Percentiles rank a stretch among this genome's conserved stretches.
Conservation (phyloP, 2,797 vertebrate species). For the Harpagifer antarcticus region DNA sequence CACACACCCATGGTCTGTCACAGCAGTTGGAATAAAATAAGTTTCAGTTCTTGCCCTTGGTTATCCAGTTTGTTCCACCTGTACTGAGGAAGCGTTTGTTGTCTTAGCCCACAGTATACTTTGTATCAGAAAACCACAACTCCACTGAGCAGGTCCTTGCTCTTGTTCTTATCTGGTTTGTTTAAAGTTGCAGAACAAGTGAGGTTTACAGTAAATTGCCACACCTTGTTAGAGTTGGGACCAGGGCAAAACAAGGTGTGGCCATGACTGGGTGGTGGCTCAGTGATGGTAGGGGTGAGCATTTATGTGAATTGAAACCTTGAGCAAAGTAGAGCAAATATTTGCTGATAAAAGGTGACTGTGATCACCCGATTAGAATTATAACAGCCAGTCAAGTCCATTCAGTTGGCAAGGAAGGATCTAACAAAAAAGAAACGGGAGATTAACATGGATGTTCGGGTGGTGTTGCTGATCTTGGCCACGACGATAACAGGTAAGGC, state of each 20-base stretch:
- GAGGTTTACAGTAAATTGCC: conserved; percentile 74
- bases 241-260: conserved; percentile 74
- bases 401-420: not conserved
- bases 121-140: not conserved
- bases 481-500: conserved; percentile 59
- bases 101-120: not conserved
- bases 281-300: conserved; percentile 14
- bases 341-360: conserved; percentile 41
- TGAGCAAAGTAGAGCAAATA: conserved; percentile 57
- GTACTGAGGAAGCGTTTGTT: not conserved
- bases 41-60: not conserved
- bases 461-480: conserved; percentile 48
- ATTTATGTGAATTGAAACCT: conserved; percentile 40
- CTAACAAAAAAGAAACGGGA: not conserved
- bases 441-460: conserved; percentile 47
- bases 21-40: too few relatives aligned
- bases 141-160: not conserved
- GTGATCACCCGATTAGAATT: conserved; percentile 13
- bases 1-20: too few relatives aligned
- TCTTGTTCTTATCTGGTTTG: not conserved
- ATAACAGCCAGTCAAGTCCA: not conserved
- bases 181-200: conserved; percentile 5
- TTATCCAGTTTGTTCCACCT: not conserved
- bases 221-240: conserved; percentile 44
- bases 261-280: conserved; percentile 7